A percentile compares a stretch with the other conserved stretches of the same genome.
phyloP scores from a whole-genome alignment of 2,113 vertebrate species.

The Myxocyprinus asiaticus region DNA sequence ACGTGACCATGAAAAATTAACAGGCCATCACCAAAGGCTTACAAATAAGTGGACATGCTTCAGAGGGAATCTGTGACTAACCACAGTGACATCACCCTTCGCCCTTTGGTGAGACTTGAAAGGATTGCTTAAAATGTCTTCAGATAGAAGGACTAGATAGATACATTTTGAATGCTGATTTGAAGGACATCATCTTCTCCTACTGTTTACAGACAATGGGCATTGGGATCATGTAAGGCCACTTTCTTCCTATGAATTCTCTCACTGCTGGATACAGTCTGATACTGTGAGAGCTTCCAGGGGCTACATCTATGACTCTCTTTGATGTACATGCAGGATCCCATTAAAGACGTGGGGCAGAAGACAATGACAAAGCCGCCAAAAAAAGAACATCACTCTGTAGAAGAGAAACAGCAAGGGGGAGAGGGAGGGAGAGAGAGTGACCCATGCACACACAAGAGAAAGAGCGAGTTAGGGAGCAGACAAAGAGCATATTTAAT shows the following conservation, averaged over 20 bases:
- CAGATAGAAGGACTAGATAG: not conserved
- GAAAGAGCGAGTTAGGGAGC: constrained; percentile 18
- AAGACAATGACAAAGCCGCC: constrained; percentile 33
- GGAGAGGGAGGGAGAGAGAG: constrained; percentile 11
- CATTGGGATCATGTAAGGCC: not conserved
- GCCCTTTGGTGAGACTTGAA: not conserved
- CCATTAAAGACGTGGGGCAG: constrained; percentile 33
- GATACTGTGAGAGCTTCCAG: constrained; percentile 18
- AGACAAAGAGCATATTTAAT: constrained; percentile 45
- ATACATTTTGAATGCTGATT: not conserved
- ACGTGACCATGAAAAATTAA: constrained; percentile 10
- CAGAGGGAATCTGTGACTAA: constrained; percentile 8
- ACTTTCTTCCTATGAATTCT: not conserved
- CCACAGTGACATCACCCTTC: not conserved
- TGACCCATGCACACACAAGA: constrained; percentile 23
- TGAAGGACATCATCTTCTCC: constrained; percentile 9
- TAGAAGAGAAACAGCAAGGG: constrained; percentile 30
- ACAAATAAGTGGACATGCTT: not conserved
- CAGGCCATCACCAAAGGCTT: constrained; percentile 2
- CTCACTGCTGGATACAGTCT: constrained; percentile 25
- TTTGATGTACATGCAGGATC: constrained; percentile 37
- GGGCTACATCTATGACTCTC: constrained; percentile 29
- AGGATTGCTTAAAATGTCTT: not conserved
- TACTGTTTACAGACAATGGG: constrained; percentile 7
- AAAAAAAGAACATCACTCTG: constrained; percentile 30